Evolutionary conservation across 2,797 vertebrate genomes (phyloP).

Genomic region (Amblyopsis hoosieri): DNA sequence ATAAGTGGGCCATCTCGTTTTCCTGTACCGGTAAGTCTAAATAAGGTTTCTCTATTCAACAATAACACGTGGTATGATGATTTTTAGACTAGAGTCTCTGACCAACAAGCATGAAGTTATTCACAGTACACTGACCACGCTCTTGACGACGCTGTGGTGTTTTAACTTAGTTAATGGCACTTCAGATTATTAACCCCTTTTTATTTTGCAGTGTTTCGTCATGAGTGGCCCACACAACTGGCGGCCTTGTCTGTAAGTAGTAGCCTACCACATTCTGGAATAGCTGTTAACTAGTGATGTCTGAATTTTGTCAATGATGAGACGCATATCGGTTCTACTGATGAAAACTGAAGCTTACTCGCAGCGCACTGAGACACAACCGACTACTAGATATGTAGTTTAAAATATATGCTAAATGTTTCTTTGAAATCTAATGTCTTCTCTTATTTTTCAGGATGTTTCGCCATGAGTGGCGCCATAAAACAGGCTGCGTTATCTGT

Average conservation of each 20-base stretch:
- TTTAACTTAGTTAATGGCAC: too few relatives aligned
- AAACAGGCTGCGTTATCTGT: neutral
- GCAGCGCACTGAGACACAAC: conserved; percentile 81
- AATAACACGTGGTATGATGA: conserved; percentile 62
- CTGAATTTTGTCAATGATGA: conserved; percentile 73
- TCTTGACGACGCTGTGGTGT: neutral
- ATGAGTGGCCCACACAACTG: neutral
- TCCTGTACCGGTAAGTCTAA: conserved; percentile 26
- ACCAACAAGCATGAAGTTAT: conserved; percentile 53
- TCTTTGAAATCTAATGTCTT: neutral
- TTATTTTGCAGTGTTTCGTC: neutral
- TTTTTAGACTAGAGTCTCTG: conserved; percentile 77
- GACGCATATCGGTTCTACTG: conserved; percentile 73
- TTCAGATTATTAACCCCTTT: too few relatives aligned
- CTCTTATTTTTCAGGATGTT: neutral
- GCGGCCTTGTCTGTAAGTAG: neutral
- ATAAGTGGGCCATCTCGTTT: too few relatives aligned
- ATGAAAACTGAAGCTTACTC: conserved; percentile 74
- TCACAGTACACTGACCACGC: conserved; percentile 74
- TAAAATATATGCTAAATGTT: too few relatives aligned
- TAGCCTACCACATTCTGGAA: neutral
- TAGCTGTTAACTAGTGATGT: neutral
- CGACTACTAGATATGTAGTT: neutral
- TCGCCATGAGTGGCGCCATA: too few relatives aligned
- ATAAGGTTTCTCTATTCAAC: neutral